A percentile compares a stretch with the other conserved stretches of the same genome.
Conservation (phyloP, 2,113 vertebrate species). For the Myotis brandtii region DNA sequence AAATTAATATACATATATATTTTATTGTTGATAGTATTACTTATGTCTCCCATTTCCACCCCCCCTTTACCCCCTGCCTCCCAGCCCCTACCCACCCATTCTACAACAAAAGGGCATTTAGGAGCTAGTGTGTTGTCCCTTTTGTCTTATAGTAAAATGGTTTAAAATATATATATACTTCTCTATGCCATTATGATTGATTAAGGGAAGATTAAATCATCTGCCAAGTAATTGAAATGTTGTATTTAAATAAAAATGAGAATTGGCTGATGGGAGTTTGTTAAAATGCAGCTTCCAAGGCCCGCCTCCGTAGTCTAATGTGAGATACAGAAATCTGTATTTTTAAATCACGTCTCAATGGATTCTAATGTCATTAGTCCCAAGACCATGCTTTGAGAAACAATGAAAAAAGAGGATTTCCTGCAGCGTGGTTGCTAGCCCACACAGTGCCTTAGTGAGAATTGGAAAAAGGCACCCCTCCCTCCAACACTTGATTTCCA, state of each 20-base stretch:
- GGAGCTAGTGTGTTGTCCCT: not conserved
- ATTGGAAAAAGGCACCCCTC: not conserved
- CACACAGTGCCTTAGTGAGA: not conserved
- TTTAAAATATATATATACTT: not conserved
- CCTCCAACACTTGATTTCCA: not conserved
- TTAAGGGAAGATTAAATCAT: slow-evolving; percentile 7
- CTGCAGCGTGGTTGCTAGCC: not conserved
- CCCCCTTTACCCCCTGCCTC: no score
- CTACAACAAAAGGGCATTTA: slow-evolving; percentile 19
- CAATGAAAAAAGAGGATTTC: not conserved
- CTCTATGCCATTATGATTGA: not conserved
- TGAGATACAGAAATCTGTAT: slow-evolving; percentile 6
- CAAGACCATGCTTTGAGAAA: not conserved
- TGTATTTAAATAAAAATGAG: slow-evolving; percentile 26
- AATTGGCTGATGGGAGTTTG: not conserved
- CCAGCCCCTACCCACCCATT: no score
- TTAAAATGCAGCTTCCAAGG: not conserved
- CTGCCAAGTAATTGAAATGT: slow-evolving; percentile 9
- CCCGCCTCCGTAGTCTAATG: not conserved
- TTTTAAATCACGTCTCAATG: not conserved
- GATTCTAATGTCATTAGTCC: not conserved
- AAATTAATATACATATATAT: no score
- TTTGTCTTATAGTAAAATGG: slow-evolving; percentile 19
- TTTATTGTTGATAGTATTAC: no score
- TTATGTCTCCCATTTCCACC: no score